Evolutionary conservation across 2,888 invertebrate species (phyloP).

Genomic region (Pilophorus perplexus): DNA sequence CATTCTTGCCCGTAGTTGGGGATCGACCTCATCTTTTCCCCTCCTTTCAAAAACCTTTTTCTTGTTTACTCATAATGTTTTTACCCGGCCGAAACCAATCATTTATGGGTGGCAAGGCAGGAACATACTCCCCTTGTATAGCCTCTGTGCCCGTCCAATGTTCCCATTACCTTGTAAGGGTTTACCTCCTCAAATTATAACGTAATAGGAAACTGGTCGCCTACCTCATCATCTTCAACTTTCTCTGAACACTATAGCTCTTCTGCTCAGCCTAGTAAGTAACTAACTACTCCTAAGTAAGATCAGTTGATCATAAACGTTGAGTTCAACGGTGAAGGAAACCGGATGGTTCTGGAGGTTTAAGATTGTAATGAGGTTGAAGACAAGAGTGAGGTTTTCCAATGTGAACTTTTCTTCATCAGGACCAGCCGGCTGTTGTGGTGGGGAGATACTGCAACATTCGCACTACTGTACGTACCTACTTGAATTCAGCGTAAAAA

Average conservation of each 20-base stretch:
- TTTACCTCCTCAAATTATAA: conserved; percentile 20
- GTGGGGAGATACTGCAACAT: too few relatives aligned
- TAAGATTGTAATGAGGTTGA: too few relatives aligned
- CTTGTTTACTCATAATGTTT: conserved; percentile 35
- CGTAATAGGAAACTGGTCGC: conserved; percentile 29
- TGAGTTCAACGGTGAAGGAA: too few relatives aligned
- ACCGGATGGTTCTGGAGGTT: too few relatives aligned
- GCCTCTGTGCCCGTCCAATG: neutral
- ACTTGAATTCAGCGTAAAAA: too few relatives aligned
- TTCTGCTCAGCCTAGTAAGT: too few relatives aligned
- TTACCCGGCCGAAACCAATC: conserved; percentile 34
- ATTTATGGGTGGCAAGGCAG: conserved; percentile 18
- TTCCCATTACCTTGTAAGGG: conserved; percentile 22
- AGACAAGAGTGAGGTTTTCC: too few relatives aligned
- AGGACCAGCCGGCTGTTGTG: too few relatives aligned
- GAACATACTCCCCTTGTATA: conserved; percentile 12
- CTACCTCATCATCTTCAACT: conserved; percentile 4
- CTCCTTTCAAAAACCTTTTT: conserved; percentile 8
- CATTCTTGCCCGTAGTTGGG: conserved; percentile 29
- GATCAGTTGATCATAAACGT: too few relatives aligned
- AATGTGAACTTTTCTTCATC: too few relatives aligned
- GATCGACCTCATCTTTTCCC: conserved; percentile 24
- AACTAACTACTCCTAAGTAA: too few relatives aligned
- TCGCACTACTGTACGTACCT: too few relatives aligned
- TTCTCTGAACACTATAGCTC: conserved; percentile 9